These are phyloP conservation scores for Nannoperca australis DNA, from an alignment of 2,797 vertebrate genomes.

Conservation along the genomic window DNA sequence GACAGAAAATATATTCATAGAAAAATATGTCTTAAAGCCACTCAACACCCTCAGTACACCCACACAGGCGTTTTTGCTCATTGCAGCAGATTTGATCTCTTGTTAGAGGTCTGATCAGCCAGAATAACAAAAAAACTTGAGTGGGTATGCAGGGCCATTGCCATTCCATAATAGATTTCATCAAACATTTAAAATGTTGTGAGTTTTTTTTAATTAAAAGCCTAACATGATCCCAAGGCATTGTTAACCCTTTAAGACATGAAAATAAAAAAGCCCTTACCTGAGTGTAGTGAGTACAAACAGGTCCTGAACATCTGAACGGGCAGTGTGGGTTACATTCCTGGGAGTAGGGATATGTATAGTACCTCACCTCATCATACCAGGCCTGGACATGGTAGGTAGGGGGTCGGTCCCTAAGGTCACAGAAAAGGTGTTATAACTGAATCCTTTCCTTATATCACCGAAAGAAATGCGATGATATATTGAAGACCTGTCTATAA, in stretches of 20 bases:
- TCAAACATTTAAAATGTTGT: too few species aligned
- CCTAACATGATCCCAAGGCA: background rate
- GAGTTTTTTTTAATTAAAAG: background rate
- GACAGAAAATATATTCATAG: background rate
- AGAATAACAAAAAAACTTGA: background rate
- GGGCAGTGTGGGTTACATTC: slow-evolving; percentile 97
- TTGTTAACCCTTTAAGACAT: background rate
- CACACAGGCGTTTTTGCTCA: background rate
- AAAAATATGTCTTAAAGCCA: background rate
- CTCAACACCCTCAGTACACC: background rate
- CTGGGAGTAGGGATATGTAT: slow-evolving; percentile 93
- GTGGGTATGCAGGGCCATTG: too few species aligned
- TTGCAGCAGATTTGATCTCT: background rate
- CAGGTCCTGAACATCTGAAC: slow-evolving; percentile 94
- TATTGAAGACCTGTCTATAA: background rate
- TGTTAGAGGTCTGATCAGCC: background rate
- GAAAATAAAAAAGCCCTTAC: slow-evolving; percentile 72
- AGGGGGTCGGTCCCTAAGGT: slow-evolving; percentile 92
- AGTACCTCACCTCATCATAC: slow-evolving; percentile 98
- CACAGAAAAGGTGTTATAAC: slow-evolving; percentile 2
- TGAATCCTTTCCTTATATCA: background rate
- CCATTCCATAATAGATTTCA: background rate
- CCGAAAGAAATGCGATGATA: background rate
- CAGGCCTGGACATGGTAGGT: slow-evolving; percentile 98
- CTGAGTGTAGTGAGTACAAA: slow-evolving; percentile 99